phyloP scores from a whole-genome alignment of 2,113 vertebrate genomes.

The Antidorcas marsupialis region DNA sequence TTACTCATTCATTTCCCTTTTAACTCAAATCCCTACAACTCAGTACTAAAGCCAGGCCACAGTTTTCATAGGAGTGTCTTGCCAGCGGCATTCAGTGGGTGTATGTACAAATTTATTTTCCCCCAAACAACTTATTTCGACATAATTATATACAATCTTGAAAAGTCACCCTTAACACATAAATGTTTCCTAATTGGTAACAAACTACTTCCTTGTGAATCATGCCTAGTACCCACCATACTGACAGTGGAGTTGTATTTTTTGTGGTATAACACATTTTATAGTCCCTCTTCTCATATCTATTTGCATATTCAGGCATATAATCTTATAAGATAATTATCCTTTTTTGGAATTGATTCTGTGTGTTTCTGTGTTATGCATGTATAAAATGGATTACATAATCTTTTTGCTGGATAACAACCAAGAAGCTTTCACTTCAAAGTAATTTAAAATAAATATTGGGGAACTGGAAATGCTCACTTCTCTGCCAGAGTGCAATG shows the following conservation, averaged over 20 bases:
- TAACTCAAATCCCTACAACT: background rate
- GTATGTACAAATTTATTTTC: background rate
- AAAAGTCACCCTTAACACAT: background rate
- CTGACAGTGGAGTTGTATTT: background rate
- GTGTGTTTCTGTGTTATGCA: background rate
- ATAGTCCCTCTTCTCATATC: background rate
- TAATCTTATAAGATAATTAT: background rate
- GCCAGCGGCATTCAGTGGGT: background rate
- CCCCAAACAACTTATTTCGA: background rate
- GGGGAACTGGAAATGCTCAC: background rate
- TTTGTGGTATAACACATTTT: background rate
- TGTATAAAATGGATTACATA: background rate
- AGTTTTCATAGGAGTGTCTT: background rate
- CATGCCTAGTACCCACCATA: background rate
- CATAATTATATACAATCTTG: background rate
- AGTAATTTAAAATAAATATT: conserved; percentile 30
- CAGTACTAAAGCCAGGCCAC: background rate
- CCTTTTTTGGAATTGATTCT: background rate
- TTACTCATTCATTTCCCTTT: background rate
- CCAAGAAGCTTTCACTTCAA: conserved; percentile 20
- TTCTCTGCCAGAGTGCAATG: background rate
- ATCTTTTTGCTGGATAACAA: background rate
- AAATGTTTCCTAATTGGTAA: background rate
- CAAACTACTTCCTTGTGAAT: background rate
- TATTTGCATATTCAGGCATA: background rate